These are phyloP conservation scores for Progne subis DNA, from an alignment of 2,113 vertebrate genomes.

Conservation along the genomic window DNA sequence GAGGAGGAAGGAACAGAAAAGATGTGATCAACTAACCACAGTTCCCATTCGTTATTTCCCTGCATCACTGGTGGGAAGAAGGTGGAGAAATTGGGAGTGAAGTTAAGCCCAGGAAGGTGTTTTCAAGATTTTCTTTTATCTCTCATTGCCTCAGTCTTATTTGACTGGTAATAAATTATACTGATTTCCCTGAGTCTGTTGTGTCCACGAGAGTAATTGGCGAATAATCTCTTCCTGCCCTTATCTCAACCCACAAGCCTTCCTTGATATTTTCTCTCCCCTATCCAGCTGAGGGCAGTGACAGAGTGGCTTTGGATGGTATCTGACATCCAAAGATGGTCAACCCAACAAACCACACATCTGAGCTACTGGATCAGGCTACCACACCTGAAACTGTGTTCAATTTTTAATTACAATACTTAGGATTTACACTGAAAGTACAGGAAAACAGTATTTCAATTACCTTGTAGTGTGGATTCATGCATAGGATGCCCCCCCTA, in stretches of 20 bases:
- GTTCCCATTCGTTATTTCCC: too few species aligned
- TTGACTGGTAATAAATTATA: neutral
- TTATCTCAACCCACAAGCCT: neutral
- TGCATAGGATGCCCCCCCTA: neutral
- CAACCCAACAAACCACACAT: neutral
- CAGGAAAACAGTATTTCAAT: neutral
- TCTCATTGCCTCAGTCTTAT: neutral
- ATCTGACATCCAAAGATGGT: neutral
- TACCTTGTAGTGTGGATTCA: neutral
- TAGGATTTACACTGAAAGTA: neutral
- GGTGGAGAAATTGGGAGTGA: neutral
- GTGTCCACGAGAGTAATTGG: fast-evolving
- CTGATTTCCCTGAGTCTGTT: neutral
- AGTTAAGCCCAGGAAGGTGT: neutral
- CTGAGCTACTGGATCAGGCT: neutral
- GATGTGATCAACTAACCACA: neutral
- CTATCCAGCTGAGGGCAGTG: neutral
- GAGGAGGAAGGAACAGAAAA: neutral
- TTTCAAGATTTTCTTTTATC: neutral
- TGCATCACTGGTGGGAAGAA: neutral
- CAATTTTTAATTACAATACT: neutral
- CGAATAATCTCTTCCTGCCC: neutral
- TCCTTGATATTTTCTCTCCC: neutral
- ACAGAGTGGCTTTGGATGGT: neutral
- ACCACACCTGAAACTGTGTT: neutral